These are phyloP conservation scores for Labia minor DNA, from an alignment of 2,888 invertebrate genomes.

Conservation along the genomic window DNA sequence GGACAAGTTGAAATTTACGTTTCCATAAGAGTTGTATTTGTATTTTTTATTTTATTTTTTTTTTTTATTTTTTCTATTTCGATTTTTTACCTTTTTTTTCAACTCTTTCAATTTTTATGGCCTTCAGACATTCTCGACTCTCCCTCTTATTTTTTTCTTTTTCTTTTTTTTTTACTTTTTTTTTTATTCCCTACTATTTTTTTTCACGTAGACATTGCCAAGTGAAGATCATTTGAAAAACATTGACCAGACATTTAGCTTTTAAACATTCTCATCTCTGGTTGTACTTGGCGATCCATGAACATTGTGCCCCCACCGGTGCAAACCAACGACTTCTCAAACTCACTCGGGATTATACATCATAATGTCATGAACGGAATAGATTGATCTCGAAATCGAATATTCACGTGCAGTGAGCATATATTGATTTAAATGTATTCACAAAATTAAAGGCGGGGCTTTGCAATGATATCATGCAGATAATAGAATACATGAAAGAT, in stretches of 20 bases:
- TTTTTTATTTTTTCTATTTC: background rate
- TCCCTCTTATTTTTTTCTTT: constrained; percentile 16
- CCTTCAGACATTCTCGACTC: constrained; percentile 22
- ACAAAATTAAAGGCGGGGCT: background rate
- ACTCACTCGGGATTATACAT: no score
- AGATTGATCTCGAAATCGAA: no score
- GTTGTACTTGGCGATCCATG: background rate
- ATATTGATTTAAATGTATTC: constrained; percentile 7
- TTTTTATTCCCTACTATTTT: constrained; percentile 20
- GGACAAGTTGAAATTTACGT: no score
- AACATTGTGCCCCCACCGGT: background rate
- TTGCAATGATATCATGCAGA: background rate
- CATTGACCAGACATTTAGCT: constrained; percentile 1
- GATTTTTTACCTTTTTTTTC: background rate
- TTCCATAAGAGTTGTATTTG: no score
- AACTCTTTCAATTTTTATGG: constrained; percentile 14
- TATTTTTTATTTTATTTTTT: no score
- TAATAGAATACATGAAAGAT: background rate
- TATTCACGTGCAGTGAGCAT: background rate
- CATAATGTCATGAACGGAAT: no score
- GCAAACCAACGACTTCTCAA: background rate
- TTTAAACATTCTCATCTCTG: background rate
- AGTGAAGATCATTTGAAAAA: background rate
- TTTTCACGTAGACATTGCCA: constrained; percentile 9
- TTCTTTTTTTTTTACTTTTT: constrained; percentile 14